Conservation (phyloP, 2,797 vertebrate species). For the Sebastes kiyomatsui region DNA sequence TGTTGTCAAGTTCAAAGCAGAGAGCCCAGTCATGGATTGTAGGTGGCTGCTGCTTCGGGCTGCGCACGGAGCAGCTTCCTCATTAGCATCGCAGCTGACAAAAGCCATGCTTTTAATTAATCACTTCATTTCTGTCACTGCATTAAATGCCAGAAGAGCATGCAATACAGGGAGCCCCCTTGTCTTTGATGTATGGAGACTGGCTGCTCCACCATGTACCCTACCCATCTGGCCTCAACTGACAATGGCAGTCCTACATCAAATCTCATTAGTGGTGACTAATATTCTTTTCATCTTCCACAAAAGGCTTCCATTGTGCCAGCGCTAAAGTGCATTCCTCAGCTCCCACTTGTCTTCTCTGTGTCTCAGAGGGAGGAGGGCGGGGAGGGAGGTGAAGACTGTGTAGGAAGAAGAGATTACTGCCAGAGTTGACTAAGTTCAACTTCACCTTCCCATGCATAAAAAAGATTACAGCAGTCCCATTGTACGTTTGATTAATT, state of each 20-base stretch:
- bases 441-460: slow-evolving; percentile 42
- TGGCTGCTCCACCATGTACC: slow-evolving; percentile 25
- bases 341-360: slow-evolving; percentile 58
- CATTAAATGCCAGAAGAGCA: slow-evolving; percentile 45
- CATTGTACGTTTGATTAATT: slow-evolving; percentile 8
- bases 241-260: slow-evolving; percentile 64
- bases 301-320: slow-evolving; percentile 66
- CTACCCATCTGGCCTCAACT: slow-evolving; percentile 45
- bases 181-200: slow-evolving; percentile 53
- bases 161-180: slow-evolving; percentile 25
- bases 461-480: slow-evolving; percentile 21
- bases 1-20: slow-evolving; percentile 58
- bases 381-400: slow-evolving; percentile 18
- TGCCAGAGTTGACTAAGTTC: slow-evolving; percentile 55
- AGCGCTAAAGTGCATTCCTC: slow-evolving; percentile 66
- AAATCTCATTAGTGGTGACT: slow-evolving; percentile 73
- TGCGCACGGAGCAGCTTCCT: slow-evolving; percentile 28
- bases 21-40: slow-evolving; percentile 30
- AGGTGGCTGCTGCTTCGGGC: slow-evolving; percentile 45
- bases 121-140: slow-evolving; percentile 47
- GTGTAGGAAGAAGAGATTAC: slow-evolving; percentile 47
- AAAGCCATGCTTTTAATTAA: slow-evolving; percentile 57
- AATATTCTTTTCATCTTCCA: slow-evolving; percentile 76
- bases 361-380: slow-evolving; percentile 29
- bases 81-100: slow-evolving; percentile 49